Evolutionary conservation across 2,797 vertebrate genomes (phyloP).

Genomic region (Parambassis ranga): DNA sequence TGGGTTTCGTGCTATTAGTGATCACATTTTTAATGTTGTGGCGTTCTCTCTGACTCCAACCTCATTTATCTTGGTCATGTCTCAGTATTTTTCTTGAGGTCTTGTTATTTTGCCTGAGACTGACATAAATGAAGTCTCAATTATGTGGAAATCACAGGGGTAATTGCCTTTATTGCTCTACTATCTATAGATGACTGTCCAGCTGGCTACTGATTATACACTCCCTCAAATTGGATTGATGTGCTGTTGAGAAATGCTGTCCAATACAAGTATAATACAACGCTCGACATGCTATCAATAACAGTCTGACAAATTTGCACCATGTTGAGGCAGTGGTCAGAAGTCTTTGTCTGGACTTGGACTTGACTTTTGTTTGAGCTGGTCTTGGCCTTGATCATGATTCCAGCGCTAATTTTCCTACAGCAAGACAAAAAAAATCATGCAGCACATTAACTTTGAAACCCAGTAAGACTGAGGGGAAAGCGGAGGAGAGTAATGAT

Average conservation of each 20-base stretch:
- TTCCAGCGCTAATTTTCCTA: slow-evolving; percentile 29
- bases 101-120: slow-evolving; percentile 45
- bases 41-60: slow-evolving; percentile 42
- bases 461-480: not conserved
- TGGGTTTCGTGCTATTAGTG: slow-evolving; percentile 6
- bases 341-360: slow-evolving; percentile 11
- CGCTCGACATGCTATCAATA: slow-evolving; percentile 17
- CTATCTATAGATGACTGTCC: slow-evolving; percentile 51
- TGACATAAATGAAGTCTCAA: slow-evolving; percentile 55
- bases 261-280: slow-evolving; percentile 35
- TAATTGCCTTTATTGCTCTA: slow-evolving; percentile 46
- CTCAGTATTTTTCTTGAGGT: slow-evolving; percentile 56
- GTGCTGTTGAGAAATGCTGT: slow-evolving; percentile 28
- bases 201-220: slow-evolving; percentile 44
- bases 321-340: slow-evolving; percentile 15
- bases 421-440: slow-evolving; percentile 9
- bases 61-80: slow-evolving; percentile 57
- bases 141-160: slow-evolving; percentile 49
- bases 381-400: slow-evolving; percentile 13
- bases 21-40: slow-evolving; percentile 25
- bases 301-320: slow-evolving; percentile 40
- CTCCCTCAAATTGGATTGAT: slow-evolving; percentile 21
- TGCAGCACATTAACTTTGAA: slow-evolving; percentile 1
- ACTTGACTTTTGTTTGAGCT: slow-evolving; percentile 5
- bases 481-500: too few species aligned